Percentiles rank a stretch among this genome's conserved stretches.
Evolutionary conservation across 1,140 invertebrate genomes (phyloP).

Genomic region (Drusus annulatus): DNA sequence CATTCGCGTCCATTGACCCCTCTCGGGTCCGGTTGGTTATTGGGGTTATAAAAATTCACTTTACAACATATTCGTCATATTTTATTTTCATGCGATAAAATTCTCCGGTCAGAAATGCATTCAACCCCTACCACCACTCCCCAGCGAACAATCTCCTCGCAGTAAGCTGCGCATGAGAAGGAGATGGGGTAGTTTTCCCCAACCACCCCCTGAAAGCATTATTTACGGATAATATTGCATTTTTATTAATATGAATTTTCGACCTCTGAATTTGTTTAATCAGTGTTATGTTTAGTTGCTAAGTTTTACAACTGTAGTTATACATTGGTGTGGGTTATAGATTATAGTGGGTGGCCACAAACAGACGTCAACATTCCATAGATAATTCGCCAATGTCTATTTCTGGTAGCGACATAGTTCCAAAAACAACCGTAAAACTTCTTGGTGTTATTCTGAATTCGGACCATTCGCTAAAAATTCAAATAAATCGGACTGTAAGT

Average conservation of each 20-base stretch:
- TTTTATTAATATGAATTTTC: background rate
- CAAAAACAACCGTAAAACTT: too few species aligned
- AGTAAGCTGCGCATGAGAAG: background rate
- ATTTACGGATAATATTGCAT: background rate
- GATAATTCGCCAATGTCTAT: too few species aligned
- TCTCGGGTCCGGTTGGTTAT: conserved; percentile 48
- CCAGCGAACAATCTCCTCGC: background rate
- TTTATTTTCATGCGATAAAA: conserved; percentile 59
- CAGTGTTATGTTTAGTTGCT: too few species aligned
- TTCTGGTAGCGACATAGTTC: too few species aligned
- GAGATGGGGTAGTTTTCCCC: background rate
- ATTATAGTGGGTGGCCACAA: too few species aligned
- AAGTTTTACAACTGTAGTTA: too few species aligned
- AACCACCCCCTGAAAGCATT: background rate
- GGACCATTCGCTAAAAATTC: too few species aligned
- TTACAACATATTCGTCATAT: conserved; percentile 58
- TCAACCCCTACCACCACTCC: background rate
- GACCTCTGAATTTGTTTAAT: too few species aligned
- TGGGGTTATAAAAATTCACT: conserved; percentile 57
- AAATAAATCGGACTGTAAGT: too few species aligned
- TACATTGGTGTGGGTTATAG: too few species aligned
- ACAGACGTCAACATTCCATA: too few species aligned
- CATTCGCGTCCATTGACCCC: background rate
- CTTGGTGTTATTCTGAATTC: too few species aligned
- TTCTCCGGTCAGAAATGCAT: conserved; percentile 50